Evolutionary conservation across 2,888 invertebrate species (phyloP).

Genomic region (Acholoe squamosa): DNA sequence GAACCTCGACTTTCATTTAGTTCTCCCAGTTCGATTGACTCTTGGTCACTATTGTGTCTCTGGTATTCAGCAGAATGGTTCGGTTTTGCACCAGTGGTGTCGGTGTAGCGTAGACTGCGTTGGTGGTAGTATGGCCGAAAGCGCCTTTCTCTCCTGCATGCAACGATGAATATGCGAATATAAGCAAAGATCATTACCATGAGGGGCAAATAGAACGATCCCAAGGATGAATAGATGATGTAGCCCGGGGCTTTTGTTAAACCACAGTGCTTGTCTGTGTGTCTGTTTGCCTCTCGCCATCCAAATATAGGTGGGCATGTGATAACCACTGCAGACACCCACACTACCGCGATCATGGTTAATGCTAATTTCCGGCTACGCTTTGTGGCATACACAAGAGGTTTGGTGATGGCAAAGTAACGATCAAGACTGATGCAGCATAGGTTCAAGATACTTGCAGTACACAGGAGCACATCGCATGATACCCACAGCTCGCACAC

Average conservation of each 20-base stretch:
- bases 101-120: slow-evolving; percentile 11
- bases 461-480: slow-evolving; percentile 80
- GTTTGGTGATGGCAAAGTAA: slow-evolving; percentile 80
- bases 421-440: slow-evolving; percentile 81
- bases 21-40: slow-evolving; percentile 35
- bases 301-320: slow-evolving; percentile 80
- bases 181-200: slow-evolving; percentile 81
- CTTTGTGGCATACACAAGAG: slow-evolving; percentile 77
- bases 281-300: slow-evolving; percentile 73
- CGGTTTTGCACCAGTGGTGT: background rate
- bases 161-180: slow-evolving; percentile 78
- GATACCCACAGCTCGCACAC: slow-evolving; percentile 72
- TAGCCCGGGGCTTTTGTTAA: slow-evolving; percentile 76
- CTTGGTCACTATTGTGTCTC: background rate
- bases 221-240: slow-evolving; percentile 78
- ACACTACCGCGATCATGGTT: slow-evolving; percentile 78
- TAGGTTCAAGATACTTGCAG: slow-evolving; percentile 80
- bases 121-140: slow-evolving; percentile 64
- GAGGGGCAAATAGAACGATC: slow-evolving; percentile 80
- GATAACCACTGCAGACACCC: slow-evolving; percentile 76
- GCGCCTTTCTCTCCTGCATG: slow-evolving; percentile 68
- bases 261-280: slow-evolving; percentile 69
- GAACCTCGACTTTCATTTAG: background rate
- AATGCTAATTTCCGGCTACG: slow-evolving; percentile 74
- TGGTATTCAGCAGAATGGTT: background rate